Conservation (phyloP, 2,888 invertebrate species). For the Caenorhabditis zanzibari region DNA sequence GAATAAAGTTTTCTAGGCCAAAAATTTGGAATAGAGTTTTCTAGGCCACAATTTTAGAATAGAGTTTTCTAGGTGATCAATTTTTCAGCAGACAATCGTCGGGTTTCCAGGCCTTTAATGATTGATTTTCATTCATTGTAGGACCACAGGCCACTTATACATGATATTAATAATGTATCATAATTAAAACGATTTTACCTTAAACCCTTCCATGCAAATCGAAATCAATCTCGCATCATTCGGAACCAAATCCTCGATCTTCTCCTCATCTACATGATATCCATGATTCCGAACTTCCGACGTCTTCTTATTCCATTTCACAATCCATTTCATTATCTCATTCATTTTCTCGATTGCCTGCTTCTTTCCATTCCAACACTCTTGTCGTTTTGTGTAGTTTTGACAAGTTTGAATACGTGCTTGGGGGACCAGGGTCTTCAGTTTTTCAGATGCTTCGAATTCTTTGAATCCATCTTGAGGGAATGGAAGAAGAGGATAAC, state of each 20-base stretch:
- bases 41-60: too few relatives aligned
- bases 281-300: background rate
- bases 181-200: background rate
- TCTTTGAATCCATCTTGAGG: constrained; percentile 14
- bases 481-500: constrained; percentile 17
- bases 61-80: too few relatives aligned
- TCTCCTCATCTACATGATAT: background rate
- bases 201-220: constrained; percentile 1
- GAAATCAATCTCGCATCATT: constrained; percentile 2
- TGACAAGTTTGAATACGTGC: background rate
- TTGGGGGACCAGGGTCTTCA: constrained; percentile 1
- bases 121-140: too few relatives aligned
- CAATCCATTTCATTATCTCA: constrained; percentile 34
- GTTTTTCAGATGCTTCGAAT: constrained; percentile 5
- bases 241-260: constrained; percentile 15
- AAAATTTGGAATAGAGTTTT: too few relatives aligned
- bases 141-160: too few relatives aligned
- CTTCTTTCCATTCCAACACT: constrained; percentile 5
- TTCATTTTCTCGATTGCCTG: constrained; percentile 17
- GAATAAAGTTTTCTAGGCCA: too few relatives aligned
- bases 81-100: too few relatives aligned
- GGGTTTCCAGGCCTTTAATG: too few relatives aligned
- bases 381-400: constrained; percentile 7
- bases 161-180: too few relatives aligned
- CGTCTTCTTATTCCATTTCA: constrained; percentile 2